phyloP scores from a whole-genome alignment of 2,113 vertebrate species.

The Danio rerio region DNA sequence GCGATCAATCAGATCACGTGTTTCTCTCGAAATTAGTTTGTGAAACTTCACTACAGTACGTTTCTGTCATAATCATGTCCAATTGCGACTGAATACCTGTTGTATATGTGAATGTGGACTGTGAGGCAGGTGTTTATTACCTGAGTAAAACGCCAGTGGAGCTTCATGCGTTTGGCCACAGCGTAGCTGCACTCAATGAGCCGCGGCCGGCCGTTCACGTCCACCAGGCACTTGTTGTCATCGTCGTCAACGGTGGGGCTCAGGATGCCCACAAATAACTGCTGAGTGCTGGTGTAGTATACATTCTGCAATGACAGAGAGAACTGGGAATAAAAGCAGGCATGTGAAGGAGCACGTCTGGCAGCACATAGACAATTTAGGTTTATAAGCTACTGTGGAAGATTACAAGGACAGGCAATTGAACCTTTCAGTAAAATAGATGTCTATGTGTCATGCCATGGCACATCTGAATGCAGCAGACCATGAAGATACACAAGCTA shows the following conservation, averaged over 20 bases:
- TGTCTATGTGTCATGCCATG: background rate
- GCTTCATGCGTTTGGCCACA: constrained; percentile 95
- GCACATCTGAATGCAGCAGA: constrained; percentile 3
- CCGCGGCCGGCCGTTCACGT: constrained; percentile 90
- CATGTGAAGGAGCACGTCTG: background rate
- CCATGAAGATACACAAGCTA: background rate
- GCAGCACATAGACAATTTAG: background rate
- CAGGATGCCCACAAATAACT: constrained; percentile 89
- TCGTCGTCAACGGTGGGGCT: constrained; percentile 95
- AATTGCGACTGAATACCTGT: too few relatives aligned
- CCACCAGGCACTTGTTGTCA: constrained; percentile 98
- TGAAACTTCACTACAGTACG: too few relatives aligned
- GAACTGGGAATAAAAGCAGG: constrained; percentile 12
- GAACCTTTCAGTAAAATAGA: background rate
- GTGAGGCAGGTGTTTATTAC: constrained; percentile 66
- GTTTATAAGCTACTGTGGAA: background rate
- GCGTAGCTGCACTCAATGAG: constrained; percentile 97
- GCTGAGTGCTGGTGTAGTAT: constrained; percentile 93
- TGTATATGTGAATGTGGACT: background rate
- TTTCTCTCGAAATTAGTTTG: too few relatives aligned
- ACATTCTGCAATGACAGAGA: constrained; percentile 86
- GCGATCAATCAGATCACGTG: too few relatives aligned
- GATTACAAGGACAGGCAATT: constrained; percentile 11
- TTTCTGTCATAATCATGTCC: too few relatives aligned
- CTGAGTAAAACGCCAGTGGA: constrained; percentile 97